phyloP scores from a whole-genome alignment of 2,888 invertebrate genomes.

The Hedychridium roseum region DNA sequence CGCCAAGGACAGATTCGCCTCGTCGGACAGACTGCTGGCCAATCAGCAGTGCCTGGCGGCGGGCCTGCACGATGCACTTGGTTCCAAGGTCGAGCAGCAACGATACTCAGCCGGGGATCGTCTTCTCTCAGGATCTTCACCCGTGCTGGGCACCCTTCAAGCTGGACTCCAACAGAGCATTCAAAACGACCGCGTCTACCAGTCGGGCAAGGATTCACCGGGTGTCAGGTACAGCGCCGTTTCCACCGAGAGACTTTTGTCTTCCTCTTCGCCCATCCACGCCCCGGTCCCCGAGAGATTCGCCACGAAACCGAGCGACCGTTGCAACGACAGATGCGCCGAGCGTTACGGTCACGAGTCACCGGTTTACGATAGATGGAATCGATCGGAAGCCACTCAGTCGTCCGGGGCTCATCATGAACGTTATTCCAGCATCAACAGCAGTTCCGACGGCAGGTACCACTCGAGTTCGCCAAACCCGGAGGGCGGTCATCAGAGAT shows the following conservation, averaged over 20 bases:
- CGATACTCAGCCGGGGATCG: constrained; percentile 50
- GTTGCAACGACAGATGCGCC: constrained; percentile 44
- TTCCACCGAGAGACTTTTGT: constrained; percentile 52
- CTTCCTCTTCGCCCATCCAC: constrained; percentile 58
- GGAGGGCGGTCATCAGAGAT: constrained; percentile 52
- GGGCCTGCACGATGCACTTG: constrained; percentile 22
- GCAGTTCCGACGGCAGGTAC: constrained; percentile 48
- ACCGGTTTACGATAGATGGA: constrained; percentile 48
- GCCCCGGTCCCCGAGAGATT: constrained; percentile 58
- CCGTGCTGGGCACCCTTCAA: constrained; percentile 50
- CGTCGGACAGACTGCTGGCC: constrained; percentile 68
- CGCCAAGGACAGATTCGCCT: constrained; percentile 56
- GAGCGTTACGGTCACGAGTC: too few relatives aligned
- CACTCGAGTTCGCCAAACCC: constrained; percentile 53
- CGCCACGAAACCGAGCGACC: constrained; percentile 40
- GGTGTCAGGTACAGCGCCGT: constrained; percentile 41
- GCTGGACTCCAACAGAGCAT: constrained; percentile 33
- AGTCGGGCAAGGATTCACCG: constrained; percentile 37
- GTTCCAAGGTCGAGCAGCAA: constrained; percentile 50
- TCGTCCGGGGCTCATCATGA: constrained; percentile 43
- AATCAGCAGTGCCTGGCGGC: constrained; percentile 38
- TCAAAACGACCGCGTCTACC: constrained; percentile 24
- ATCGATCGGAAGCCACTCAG: constrained; percentile 35
- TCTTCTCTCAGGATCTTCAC: constrained; percentile 57
- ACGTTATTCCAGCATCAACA: constrained; percentile 41